Base-by-base conservation (phyloP, 2,888 invertebrate species). In the Drosophila ustulata region DNA sequence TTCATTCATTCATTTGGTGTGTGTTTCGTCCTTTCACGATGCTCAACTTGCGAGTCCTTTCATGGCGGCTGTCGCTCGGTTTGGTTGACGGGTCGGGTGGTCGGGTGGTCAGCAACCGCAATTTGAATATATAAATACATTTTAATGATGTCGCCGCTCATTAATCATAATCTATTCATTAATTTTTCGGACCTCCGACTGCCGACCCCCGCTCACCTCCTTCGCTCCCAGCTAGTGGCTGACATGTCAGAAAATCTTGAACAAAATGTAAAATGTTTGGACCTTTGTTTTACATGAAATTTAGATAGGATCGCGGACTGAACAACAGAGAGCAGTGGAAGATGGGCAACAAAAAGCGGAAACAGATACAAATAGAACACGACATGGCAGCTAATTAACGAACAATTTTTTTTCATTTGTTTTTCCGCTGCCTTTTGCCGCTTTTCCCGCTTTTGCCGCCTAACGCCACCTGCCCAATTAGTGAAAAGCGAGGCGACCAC, bases 161-260 rank as follows among this genome's bases (percentile, higher is more conserved):
- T 86, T 86, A 86, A 86, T 86, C 85, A 86, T 88, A 86, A 86
- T 86, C 85, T 86, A 86, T 86, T 86, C 88, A 86, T 86, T 86
- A 86, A 86, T 86, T 83, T 87, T 84, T 73, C 62, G 37, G 47
- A 58, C 61, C 50, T 58, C 25, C 28, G 7, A n/a, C 34, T 11
- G 25, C 25, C 23, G 8, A n/a, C 25, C 11, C 25, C 1, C 11
- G 7, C n/a, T n/a, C 34, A 7, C 23, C 25, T 7, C 1, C 4
- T 32, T 23, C 6, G 9, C 4, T 30, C 32, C 43, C 8, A 26
- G 11, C 45, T 25, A 25, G 28, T 63, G 47, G 47, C 76, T 86
- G 85, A 86, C 85, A 86, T 81, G 77, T 83, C 77, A 43, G 41
- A 45, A 71, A 70, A 78, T 71, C 67, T 69, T 65, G 39, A 65